Percentiles rank a stretch among this genome's conserved stretches.
Conservation (phyloP, 2,113 vertebrate species). For the Thymallus thymallus region DNA sequence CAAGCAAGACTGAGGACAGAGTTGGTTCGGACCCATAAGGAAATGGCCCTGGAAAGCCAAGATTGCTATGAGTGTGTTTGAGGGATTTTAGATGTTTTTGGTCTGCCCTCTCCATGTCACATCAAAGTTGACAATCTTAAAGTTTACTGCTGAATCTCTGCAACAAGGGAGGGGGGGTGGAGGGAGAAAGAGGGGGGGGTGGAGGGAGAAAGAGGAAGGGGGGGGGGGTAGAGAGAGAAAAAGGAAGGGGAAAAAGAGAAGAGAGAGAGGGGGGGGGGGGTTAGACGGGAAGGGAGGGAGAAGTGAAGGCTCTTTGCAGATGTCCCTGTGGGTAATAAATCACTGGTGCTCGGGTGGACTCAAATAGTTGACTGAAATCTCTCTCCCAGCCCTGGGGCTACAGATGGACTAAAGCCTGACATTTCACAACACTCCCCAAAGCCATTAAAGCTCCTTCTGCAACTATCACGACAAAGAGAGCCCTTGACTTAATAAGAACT, state of each 20-base stretch:
- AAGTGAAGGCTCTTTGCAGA: constrained; percentile 21
- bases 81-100: not conserved
- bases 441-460: not conserved
- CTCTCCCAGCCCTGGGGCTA: not conserved
- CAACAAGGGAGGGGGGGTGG: not conserved
- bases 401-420: constrained; percentile 4
- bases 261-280: not conserved
- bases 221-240: not conserved
- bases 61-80: not conserved
- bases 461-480: not conserved
- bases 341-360: constrained; percentile 8
- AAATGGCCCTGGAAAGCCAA: constrained; percentile 5
- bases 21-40: constrained; percentile 11
- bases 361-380: constrained; percentile 22
- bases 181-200: not conserved
- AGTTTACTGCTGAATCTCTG: not conserved
- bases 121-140: constrained; percentile 1
- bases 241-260: not conserved
- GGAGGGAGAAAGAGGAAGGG: not conserved
- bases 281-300: not conserved
- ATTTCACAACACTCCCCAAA: constrained; percentile 1
- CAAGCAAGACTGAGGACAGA: constrained; percentile 11
- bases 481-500: not conserved
- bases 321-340: constrained; percentile 20
- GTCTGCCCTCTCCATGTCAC: not conserved